These are phyloP conservation scores for Galaxias olidus DNA, from an alignment of 2,797 vertebrate species.

Conservation along the genomic window DNA sequence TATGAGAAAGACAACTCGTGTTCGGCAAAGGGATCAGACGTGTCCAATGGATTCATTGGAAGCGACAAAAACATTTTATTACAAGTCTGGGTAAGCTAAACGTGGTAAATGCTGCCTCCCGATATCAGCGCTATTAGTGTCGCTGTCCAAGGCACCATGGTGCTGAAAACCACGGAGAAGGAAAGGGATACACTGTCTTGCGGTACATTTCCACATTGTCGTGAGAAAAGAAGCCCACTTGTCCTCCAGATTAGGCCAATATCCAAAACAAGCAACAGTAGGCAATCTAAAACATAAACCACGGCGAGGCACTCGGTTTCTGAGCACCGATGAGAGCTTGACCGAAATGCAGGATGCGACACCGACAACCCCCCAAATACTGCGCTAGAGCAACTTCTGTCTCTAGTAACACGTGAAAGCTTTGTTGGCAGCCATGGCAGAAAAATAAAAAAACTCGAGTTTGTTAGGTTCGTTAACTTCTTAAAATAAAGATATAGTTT, in stretches of 20 bases:
- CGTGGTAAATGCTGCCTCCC: conserved; percentile 8
- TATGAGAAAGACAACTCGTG: conserved; percentile 8
- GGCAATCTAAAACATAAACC: too few relatives aligned
- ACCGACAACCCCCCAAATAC: conserved; percentile 11
- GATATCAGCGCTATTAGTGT: conserved; percentile 12
- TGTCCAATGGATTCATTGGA: not conserved
- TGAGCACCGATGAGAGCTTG: conserved; percentile 17
- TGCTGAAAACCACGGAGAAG: conserved; percentile 39
- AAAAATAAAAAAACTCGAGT: not conserved
- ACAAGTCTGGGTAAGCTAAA: not conserved
- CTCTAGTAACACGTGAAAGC: conserved; percentile 52
- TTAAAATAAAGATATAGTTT: not conserved
- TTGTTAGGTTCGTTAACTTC: not conserved
- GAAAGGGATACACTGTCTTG: too few relatives aligned
- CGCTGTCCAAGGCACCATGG: conserved; percentile 37
- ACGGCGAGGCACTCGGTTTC: conserved; percentile 32
- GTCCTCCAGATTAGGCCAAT: not conserved
- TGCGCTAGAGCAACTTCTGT: conserved; percentile 45
- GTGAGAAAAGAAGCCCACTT: not conserved
- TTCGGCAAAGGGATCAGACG: not conserved
- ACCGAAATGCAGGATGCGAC: conserved; percentile 54
- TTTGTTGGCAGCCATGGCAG: conserved; percentile 12
- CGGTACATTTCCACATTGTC: too few relatives aligned
- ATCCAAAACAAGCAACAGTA: not conserved
- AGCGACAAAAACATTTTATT: not conserved